Base-by-base conservation (phyloP, 2,113 vertebrate genomes). In the Muntiacus reevesi region DNA sequence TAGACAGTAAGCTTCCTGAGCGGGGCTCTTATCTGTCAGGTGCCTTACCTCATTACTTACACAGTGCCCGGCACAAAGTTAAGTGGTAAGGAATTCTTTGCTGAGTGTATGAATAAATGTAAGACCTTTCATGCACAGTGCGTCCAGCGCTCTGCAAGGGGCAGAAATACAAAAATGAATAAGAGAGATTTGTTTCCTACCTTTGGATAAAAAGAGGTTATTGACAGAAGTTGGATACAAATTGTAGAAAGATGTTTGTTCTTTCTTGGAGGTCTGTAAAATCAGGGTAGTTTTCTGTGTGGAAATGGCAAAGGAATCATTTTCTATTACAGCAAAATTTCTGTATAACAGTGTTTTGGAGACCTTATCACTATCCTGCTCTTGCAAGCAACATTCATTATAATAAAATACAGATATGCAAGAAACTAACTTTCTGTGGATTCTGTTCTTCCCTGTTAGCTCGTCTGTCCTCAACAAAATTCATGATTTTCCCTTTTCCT, bases 391-490 rank as follows among this genome's bases (percentile, higher is more conserved):
- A 11, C 6, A 52, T 91, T 94, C 1, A 74, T 87, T 95, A 59
- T 87, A 87, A 64, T 19, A 87, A 76, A 71, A 93, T 67, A 88
- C 1, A 94, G 14, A 62, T 16, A 36, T 78, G 45, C 11, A 94
- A 82, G 33, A 93, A 95, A 84, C 17, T 79, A 81, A 92, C 71
- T 95, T 97, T 91, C 86, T 91, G 12, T 95, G 62, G 45, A 88
- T 50, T 91, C 33, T 87, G 0, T 55, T 76, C 47, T 85, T 95
- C 6, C 25, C 62, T 87, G 43, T 82, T 91, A 62, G 28, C 33
- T 57, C 17, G 5, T 94, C 94, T 93, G 3, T 83, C 55, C 71
- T 95, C 21, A 96, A 52, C 36, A 76, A 74, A 92, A 43, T 92
- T 12, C 3, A 1, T 89, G 16, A 19, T 79, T 87, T 67, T 91